These are phyloP conservation scores for Choreutis nemorana DNA, from an alignment of 2,888 invertebrate genomes.

Conservation along the genomic window DNA sequence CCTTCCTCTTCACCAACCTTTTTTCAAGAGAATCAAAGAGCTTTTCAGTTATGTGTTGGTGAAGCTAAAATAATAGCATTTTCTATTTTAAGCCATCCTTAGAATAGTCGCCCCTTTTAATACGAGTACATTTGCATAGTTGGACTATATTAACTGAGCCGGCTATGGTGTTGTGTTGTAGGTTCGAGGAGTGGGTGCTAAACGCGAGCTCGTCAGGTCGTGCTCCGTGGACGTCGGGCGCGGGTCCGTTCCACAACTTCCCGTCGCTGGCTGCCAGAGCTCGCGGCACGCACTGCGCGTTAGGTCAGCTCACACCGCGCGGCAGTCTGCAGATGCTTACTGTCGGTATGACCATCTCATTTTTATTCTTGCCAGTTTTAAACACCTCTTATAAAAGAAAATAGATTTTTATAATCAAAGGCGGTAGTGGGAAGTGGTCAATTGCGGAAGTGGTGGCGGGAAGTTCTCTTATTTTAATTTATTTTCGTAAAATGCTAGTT, in stretches of 20 bases:
- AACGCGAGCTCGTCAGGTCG: slow-evolving; percentile 67
- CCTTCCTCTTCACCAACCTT: too few species aligned
- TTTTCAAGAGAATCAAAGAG: too few species aligned
- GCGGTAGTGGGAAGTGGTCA: too few species aligned
- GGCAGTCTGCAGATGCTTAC: slow-evolving; percentile 85
- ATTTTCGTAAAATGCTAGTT: too few species aligned
- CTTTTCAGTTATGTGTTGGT: too few species aligned
- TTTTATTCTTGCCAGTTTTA: too few species aligned
- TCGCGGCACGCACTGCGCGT: slow-evolving; percentile 71
- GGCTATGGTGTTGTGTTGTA: slow-evolving; percentile 19
- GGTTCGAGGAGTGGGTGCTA: slow-evolving; percentile 61
- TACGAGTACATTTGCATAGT: neutral
- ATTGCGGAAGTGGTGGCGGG: too few species aligned
- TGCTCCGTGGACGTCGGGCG: slow-evolving; percentile 75
- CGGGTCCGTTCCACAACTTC: slow-evolving; percentile 86
- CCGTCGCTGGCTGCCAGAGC: slow-evolving; percentile 72
- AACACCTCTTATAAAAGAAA: too few species aligned
- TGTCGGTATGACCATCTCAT: slow-evolving; percentile 72
- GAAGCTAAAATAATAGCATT: too few species aligned
- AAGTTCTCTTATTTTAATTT: too few species aligned
- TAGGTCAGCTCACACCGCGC: slow-evolving; percentile 84
- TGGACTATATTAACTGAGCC: neutral
- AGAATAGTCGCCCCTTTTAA: neutral
- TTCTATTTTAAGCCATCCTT: too few species aligned
- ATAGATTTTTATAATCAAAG: too few species aligned